Evolutionary conservation across 2,113 vertebrate genomes (phyloP).

Genomic region (Delphinapterus leucas): DNA sequence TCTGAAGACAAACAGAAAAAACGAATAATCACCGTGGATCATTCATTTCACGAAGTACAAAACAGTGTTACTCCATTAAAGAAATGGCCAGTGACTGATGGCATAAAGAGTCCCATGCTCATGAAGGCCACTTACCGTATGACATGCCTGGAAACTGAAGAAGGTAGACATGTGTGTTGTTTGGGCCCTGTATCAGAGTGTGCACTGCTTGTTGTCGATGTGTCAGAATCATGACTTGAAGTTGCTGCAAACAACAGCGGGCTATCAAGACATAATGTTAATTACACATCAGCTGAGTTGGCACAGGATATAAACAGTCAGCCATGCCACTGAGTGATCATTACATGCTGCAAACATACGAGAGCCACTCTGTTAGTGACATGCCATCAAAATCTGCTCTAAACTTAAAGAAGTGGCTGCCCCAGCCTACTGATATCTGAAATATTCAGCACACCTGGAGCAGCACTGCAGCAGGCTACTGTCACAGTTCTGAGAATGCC

Average conservation of each 20-base stretch:
- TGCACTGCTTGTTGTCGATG: slow-evolving; percentile 50
- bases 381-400: background rate
- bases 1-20: background rate
- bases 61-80: background rate
- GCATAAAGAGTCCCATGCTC: background rate
- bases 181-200: slow-evolving; percentile 55
- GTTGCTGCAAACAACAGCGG: slow-evolving; percentile 71
- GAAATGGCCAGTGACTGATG: background rate
- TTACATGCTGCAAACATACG: background rate
- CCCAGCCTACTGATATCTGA: background rate
- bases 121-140: background rate
- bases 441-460: background rate
- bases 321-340: slow-evolving; percentile 32
- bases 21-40: background rate
- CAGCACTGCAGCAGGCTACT: background rate
- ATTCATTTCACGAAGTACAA: background rate
- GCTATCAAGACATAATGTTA: slow-evolving; percentile 69
- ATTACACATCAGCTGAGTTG: slow-evolving; percentile 73
- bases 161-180: slow-evolving; percentile 49
- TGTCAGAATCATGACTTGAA: slow-evolving; percentile 70
- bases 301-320: slow-evolving; percentile 64
- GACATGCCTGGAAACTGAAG: slow-evolving; percentile 17
- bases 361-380: background rate
- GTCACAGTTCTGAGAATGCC: background rate
- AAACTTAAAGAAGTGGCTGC: background rate